Conservation (phyloP, 64 coral and sea anemone genomes). For the Montipora cactus region DNA sequence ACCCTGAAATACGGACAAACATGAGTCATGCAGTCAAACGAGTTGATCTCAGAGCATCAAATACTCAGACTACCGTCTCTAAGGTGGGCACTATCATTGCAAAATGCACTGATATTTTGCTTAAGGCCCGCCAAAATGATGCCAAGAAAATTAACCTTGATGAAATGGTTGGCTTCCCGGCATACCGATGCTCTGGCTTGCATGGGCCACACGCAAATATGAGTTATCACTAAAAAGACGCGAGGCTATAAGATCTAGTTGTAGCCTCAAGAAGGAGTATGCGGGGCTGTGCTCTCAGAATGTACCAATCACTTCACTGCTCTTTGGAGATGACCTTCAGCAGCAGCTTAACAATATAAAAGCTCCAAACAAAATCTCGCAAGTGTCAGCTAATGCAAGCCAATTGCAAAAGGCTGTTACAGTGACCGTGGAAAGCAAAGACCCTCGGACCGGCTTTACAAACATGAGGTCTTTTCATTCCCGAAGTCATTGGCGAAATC, state of each 20-base stretch:
- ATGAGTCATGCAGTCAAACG: slow-evolving; percentile 27
- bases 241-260: slow-evolving; percentile 59
- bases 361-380: slow-evolving; percentile 51
- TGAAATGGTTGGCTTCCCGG: slow-evolving; percentile 48
- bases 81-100: not conserved
- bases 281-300: slow-evolving; percentile 52
- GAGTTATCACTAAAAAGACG: slow-evolving; percentile 54
- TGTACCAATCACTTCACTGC: slow-evolving; percentile 30
- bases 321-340: slow-evolving; percentile 7
- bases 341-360: slow-evolving; percentile 64
- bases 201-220: slow-evolving; percentile 59
- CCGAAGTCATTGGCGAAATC: no score
- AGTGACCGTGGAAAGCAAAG: not conserved
- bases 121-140: slow-evolving; percentile 31
- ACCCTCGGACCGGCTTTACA: slow-evolving; percentile 29
- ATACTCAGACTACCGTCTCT: slow-evolving; percentile 24
- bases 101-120: slow-evolving; percentile 41
- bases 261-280: slow-evolving; percentile 64
- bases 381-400: slow-evolving; percentile 31
- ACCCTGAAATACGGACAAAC: slow-evolving; percentile 42
- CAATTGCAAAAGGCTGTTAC: not conserved
- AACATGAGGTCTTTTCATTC: no score
- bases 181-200: slow-evolving; percentile 64
- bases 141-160: slow-evolving; percentile 42
- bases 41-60: slow-evolving; percentile 7